Evolutionary conservation across 35 echinoderm and acorn worm species (phyloP).

Genomic region (Lytechinus pictus): DNA sequence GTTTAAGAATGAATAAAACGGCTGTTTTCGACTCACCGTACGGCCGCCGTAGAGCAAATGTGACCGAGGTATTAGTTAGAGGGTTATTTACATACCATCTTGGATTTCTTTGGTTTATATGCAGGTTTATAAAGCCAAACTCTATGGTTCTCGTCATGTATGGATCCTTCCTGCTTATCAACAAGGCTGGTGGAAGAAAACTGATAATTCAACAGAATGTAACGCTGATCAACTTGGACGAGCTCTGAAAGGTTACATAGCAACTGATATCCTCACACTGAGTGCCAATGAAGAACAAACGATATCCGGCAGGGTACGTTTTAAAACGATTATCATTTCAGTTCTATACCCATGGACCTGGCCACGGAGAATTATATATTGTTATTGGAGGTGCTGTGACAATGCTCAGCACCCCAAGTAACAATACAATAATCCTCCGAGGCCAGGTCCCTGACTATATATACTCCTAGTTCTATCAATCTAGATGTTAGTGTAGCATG

Average conservation of each 20-base stretch:
- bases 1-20: no score
- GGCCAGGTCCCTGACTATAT: not conserved
- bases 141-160: slow-evolving; percentile 76
- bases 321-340: not conserved
- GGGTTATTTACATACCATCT: no score
- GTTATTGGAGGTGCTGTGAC: no score
- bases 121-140: slow-evolving; percentile 73
- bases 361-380: no score
- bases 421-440: not conserved
- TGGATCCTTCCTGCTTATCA: slow-evolving; percentile 88
- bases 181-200: slow-evolving; percentile 67
- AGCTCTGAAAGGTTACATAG: slow-evolving; percentile 76
- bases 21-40: no score
- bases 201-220: slow-evolving; percentile 56
- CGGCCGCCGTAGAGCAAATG: no score
- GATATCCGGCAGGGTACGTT: slow-evolving; percentile 85
- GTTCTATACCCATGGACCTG: not conserved
- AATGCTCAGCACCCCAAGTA: no score
- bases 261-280: slow-evolving; percentile 84
- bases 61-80: no score
- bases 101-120: no score
- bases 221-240: slow-evolving; percentile 46
- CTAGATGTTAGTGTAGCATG: no score
- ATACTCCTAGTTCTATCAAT: no score
- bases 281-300: slow-evolving; percentile 78